A percentile compares a stretch with the other conserved stretches of the same genome.
These are phyloP conservation scores for Callimorpha dominula DNA, from an alignment of 2,888 invertebrate species.

Conservation along the genomic window DNA sequence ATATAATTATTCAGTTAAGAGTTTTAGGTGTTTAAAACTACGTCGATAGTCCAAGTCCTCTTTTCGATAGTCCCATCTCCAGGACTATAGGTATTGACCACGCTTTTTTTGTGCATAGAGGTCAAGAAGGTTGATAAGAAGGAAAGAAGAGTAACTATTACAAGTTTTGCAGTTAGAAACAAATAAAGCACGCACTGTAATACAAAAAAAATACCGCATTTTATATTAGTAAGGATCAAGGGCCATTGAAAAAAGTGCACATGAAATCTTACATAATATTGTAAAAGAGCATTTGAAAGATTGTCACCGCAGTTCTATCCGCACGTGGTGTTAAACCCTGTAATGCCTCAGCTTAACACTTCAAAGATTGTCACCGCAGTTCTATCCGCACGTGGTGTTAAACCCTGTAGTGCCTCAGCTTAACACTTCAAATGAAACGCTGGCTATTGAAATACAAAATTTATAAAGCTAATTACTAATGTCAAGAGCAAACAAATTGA, in stretches of 20 bases:
- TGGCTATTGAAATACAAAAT: background rate
- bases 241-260: background rate
- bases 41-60: background rate
- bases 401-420: background rate
- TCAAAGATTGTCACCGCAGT: background rate
- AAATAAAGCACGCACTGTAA: too few species aligned
- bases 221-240: background rate
- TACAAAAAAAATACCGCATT: too few species aligned
- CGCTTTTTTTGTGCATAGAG: too few species aligned
- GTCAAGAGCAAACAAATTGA: constrained; percentile 5
- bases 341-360: background rate
- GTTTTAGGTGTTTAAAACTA: background rate
- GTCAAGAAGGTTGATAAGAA: too few species aligned
- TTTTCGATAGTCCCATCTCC: background rate
- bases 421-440: background rate
- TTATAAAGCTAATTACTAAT: constrained; percentile 3
- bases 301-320: background rate
- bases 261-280: background rate
- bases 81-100: background rate
- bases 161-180: too few species aligned
- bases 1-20: background rate
- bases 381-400: background rate
- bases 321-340: background rate
- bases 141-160: too few species aligned
- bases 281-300: background rate